phyloP scores from a whole-genome alignment of 2,797 vertebrate species.

The Dryobates pubescens region DNA sequence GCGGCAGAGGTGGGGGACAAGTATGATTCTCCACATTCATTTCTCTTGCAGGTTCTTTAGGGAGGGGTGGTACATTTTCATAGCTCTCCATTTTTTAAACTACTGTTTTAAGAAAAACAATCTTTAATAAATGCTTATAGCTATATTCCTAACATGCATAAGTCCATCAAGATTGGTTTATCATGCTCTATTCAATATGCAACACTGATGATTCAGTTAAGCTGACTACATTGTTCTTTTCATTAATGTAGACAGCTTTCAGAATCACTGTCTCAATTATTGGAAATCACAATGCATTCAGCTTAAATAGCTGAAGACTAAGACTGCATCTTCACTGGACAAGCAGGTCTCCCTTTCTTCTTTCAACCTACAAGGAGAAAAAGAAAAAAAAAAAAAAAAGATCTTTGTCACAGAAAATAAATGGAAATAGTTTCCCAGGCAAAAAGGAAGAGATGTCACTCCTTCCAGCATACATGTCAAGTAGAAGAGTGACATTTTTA shows the following conservation, averaged over 20 bases:
- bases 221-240: conserved; percentile 99
- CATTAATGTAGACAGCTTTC: conserved; percentile 99
- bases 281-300: conserved; percentile 99
- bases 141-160: conserved; percentile 85
- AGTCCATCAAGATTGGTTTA: conserved; percentile 82
- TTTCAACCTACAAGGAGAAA: conserved; percentile 76
- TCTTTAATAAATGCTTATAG: conserved; percentile 72
- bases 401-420: conserved; percentile 40
- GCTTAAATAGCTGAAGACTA: conserved; percentile 91
- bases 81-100: conserved; percentile 88
- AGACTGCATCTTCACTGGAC: conserved; percentile 86
- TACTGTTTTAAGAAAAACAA: conserved; percentile 76
- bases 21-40: conserved; percentile 83
- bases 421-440: background rate
- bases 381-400: background rate
- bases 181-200: conserved; percentile 75
- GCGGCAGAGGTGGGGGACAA: conserved; percentile 83
- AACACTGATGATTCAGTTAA: conserved; percentile 96
- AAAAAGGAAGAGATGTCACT: background rate
- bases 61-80: conserved; percentile 91
- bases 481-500: background rate
- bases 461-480: background rate
- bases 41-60: conserved; percentile 90
- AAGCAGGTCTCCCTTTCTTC: conserved; percentile 78
- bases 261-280: conserved; percentile 99